These are phyloP conservation scores for Sebastes hopkinsi DNA, from an alignment of 2,797 vertebrate genomes.

Conservation along the genomic window DNA sequence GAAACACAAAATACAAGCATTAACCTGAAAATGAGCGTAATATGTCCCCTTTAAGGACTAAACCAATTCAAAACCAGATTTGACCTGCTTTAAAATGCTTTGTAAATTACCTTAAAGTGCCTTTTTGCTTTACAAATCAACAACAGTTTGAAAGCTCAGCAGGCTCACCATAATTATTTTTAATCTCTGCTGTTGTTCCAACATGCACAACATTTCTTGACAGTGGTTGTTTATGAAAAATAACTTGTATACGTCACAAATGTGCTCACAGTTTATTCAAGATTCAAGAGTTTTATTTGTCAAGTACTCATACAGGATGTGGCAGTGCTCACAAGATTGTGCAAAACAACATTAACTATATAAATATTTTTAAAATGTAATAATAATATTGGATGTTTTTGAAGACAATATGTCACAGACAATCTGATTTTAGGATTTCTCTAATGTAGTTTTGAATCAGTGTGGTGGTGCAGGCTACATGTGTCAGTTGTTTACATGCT, in stretches of 20 bases:
- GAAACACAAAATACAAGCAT: too few relatives aligned
- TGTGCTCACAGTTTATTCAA: neutral
- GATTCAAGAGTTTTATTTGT: too few relatives aligned
- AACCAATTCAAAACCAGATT: neutral
- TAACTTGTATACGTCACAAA: neutral
- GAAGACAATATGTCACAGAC: neutral
- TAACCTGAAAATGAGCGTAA: too few relatives aligned
- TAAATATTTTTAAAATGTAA: too few relatives aligned
- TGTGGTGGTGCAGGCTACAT: neutral
- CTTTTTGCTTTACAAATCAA: neutral
- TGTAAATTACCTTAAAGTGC: neutral
- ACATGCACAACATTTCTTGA: neutral
- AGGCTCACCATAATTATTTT: neutral
- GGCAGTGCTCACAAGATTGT: too few relatives aligned
- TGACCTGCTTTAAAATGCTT: neutral
- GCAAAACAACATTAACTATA: too few relatives aligned
- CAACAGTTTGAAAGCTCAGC: neutral
- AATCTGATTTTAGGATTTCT: neutral
- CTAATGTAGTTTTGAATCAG: neutral
- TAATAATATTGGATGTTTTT: neutral
- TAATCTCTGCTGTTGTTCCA: neutral
- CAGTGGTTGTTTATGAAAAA: neutral
- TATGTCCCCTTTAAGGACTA: too few relatives aligned
- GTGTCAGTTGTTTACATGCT: conserved; percentile 73
- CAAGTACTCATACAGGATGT: too few relatives aligned